Evolutionary conservation across 2,113 vertebrate species (phyloP), one percentile per base, ranked within the genome.

Genomic region (Dunckerocampus dactyliophorus): DNA sequence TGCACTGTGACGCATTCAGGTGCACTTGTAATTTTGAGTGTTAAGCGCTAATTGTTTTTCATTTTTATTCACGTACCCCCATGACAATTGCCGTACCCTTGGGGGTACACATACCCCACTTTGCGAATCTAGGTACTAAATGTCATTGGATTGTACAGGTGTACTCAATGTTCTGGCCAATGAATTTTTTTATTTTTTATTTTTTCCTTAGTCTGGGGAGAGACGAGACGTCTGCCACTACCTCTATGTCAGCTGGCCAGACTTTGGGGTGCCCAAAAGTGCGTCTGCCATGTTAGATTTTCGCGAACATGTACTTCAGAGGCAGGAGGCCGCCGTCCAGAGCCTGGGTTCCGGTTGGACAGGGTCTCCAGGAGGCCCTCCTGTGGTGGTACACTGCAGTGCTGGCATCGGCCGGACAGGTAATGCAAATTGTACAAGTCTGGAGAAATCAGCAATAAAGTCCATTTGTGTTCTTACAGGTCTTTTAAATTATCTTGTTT

Each of bases 201-300:
- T 39, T 52, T 45, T 61, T 34, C 48, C 17, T 60, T 34, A 92
- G 91, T 91, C 91, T 22, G 86, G 88, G 16, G 90, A 92, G 72
- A 88, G 66, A 63, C 82, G 91, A 53, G 85, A 91, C 43, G 82
- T 92, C 47, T 88, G 70, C 49, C 91, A 92, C 83, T 92, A 89
- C 82, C 88, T 92, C 63, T 92, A 92, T 51, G 79, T 92, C 74
- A 92, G 91, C 85, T 92, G 91, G 91, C 91, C 91, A 8, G 91
- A 92, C 71, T 92, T 92, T 10, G 91, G 91, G 0, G 90, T 92
- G 34, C 91, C 91, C 19, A 92, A 92, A 74, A 88, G 89, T 58
- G 91, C 91, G 15, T 89, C 89, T 4, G 91, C 91, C 63, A 91
- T 92, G 91, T 84, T 92, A 76, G 89, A 92, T 73, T 92, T 92